Conservation (phyloP, 2,888 invertebrate species). For the Drosophila cracens region DNA sequence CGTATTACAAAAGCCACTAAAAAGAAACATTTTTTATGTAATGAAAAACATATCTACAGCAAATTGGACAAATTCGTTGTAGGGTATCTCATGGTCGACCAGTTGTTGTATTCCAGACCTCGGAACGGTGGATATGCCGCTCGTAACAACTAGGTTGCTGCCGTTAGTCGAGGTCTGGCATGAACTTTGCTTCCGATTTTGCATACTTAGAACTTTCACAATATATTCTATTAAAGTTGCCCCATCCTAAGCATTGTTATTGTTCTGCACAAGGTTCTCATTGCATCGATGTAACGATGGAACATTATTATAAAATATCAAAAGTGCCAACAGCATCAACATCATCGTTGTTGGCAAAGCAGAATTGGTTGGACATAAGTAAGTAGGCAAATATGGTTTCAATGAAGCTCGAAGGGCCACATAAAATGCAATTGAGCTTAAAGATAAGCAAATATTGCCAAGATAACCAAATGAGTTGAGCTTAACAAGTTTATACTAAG, state of each 20-base stretch:
- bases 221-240: constrained; percentile 51
- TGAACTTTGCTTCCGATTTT: constrained; percentile 52
- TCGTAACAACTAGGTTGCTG: constrained; percentile 50
- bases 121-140: constrained; percentile 6
- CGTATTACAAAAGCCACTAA: background rate
- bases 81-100: constrained; percentile 2
- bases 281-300: background rate
- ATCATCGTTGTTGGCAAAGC: constrained; percentile 18
- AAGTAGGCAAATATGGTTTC: constrained; percentile 25
- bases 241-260: constrained; percentile 22
- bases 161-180: constrained; percentile 32
- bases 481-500: background rate
- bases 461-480: constrained; percentile 1
- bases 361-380: constrained; percentile 11
- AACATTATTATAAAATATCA: constrained; percentile 21
- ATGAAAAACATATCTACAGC: background rate
- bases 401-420: constrained; percentile 12
- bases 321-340: constrained; percentile 22
- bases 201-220: constrained; percentile 72
- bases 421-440: constrained; percentile 20
- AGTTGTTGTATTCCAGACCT: background rate
- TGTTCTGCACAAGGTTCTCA: constrained; percentile 12
- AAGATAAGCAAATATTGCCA: constrained; percentile 5
- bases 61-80: background rate
- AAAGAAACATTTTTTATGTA: background rate